Evolutionary conservation across 1,140 invertebrate species (phyloP).

Genomic region (Brachionus sp.): DNA sequence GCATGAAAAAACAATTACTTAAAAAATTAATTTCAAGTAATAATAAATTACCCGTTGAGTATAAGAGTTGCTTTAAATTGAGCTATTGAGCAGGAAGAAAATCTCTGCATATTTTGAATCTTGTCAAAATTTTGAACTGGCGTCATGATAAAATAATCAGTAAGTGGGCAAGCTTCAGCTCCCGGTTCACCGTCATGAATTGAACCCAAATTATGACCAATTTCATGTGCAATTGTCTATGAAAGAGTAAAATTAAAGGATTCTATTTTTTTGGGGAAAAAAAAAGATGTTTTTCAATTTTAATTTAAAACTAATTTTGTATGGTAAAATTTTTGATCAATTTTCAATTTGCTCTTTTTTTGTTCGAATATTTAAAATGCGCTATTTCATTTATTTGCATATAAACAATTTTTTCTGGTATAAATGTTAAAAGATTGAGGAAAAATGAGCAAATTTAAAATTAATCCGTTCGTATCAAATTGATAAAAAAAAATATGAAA

Average conservation of each 20-base stretch:
- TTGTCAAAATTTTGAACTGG: constrained; percentile 7
- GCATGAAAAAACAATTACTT: not conserved
- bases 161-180: not conserved
- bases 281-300: not conserved
- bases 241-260: not conserved
- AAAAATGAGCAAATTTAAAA: too few species aligned
- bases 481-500: not conserved
- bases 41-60: not conserved
- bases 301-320: too few species aligned
- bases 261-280: not conserved
- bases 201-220: constrained; percentile 43
- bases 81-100: constrained; percentile 27
- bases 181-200: constrained; percentile 35
- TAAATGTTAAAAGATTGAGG: too few species aligned
- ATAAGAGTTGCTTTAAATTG: constrained; percentile 6
- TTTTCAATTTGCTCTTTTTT: too few species aligned
- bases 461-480: not conserved
- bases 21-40: not conserved
- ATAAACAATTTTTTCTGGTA: too few species aligned
- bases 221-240: constrained; percentile 35
- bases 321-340: too few species aligned
- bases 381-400: too few species aligned
- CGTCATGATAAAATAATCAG: constrained; percentile 30
- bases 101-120: constrained; percentile 36
- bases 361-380: too few species aligned